A percentile compares a stretch with the other conserved stretches of the same genome.
Conservation (phyloP, 2,113 vertebrate genomes). For the Pedetes capensis region DNA sequence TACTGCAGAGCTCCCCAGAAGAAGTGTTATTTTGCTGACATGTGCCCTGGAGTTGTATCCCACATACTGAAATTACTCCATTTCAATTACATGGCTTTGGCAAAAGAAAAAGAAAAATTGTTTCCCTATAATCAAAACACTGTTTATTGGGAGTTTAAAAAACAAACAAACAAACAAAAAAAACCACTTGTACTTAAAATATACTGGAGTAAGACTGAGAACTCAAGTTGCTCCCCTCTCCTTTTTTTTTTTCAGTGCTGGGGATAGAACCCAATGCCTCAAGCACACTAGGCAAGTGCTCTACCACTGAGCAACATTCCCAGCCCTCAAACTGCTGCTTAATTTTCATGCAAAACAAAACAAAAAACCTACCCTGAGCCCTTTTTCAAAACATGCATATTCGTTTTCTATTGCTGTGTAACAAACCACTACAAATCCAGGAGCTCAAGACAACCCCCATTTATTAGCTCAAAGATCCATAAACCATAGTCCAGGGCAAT, state of each 20-base stretch:
- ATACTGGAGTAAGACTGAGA: background rate
- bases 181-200: no score
- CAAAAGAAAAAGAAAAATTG: conserved; percentile 20
- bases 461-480: background rate
- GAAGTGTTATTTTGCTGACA: background rate
- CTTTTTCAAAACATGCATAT: background rate
- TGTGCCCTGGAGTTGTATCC: background rate
- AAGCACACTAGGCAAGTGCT: no score
- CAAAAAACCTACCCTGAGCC: background rate
- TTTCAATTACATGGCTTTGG: background rate
- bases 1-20: background rate
- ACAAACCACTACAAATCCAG: background rate
- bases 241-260: no score
- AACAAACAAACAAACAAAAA: no score
- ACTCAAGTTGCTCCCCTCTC: background rate
- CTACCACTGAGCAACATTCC: no score
- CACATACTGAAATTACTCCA: background rate
- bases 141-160: background rate
- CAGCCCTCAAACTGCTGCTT: no score
- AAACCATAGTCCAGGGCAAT: background rate
- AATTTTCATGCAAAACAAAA: background rate
- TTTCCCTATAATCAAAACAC: background rate
- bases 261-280: no score
- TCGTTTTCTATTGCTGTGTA: background rate
- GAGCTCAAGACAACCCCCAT: background rate